Evolutionary conservation across 2,797 vertebrate species (phyloP), one percentile per base, ranked within the genome.

Genomic region (Poeciliopsis gracilis): DNA sequence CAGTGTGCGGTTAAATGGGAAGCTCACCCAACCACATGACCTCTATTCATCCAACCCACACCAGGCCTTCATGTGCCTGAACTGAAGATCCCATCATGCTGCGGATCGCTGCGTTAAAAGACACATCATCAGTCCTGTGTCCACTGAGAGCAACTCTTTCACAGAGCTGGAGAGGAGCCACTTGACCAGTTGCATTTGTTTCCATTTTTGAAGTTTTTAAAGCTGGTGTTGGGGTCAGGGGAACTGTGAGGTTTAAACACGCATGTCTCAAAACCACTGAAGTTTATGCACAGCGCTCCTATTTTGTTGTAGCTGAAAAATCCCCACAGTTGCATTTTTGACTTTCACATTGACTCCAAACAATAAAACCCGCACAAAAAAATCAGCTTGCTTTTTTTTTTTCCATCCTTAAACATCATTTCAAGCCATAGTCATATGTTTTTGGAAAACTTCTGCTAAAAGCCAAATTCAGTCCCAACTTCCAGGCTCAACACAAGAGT

Each of bases 21-120:
- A n/a, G 8, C 75, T 84, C 80, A 89, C 82, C 45, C 45, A 85
- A 71, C 75, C 86, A 80, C 82, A 84, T 76, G 78, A 80, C 88
- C 83, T 85, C 73, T 61, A 36, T 90, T 74, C 79, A 80, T 81
- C 59, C 79, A 74, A 77, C 86, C 86, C 78, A 87, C 88, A 73
- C 77, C 77, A 61, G 46, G 41, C 74, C 79, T 81, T 75, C 82
- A 75, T 85, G 77, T 59, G 38, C 74, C 75, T 5, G 66, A 81
- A 78, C 72, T 74, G 47, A 80, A 76, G 77, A 84, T 79, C 79
- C 33, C 55, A 82, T 87, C 70, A 80, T 78, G 49, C 57, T 83
- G 76, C 69, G 66, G 75, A 36, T 61, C n/a, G 1, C 9, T 49
- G 63, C 71, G 82, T 67, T 81, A 72, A 80, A 89, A 88, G 75